A percentile compares a stretch with the other conserved stretches of the same genome.
Conservation (phyloP, 2,797 vertebrate species). For the Melanotaenia parkinsoni region DNA sequence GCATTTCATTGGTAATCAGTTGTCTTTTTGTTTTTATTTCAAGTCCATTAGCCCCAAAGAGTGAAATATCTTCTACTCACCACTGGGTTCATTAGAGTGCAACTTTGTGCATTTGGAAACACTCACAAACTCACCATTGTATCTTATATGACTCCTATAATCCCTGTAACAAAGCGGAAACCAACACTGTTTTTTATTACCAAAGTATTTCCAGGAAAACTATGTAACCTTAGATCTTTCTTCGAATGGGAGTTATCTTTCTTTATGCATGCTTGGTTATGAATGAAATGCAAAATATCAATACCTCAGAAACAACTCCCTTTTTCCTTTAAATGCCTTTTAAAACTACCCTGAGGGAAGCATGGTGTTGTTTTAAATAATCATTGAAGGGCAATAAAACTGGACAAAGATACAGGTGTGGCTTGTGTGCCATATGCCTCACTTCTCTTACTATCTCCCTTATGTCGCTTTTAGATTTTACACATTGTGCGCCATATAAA, state of each 20-base stretch:
- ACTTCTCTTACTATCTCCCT: background rate
- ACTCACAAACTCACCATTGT: background rate
- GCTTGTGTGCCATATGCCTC: background rate
- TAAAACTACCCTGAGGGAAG: background rate
- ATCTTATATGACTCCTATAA: background rate
- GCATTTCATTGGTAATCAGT: background rate
- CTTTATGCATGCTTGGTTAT: background rate
- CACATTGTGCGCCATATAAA: background rate
- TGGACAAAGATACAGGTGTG: background rate
- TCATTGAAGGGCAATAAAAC: constrained; percentile 4
- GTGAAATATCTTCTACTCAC: background rate
- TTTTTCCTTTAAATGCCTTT: background rate
- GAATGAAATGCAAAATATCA: background rate
- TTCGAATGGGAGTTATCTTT: background rate
- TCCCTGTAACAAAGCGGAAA: background rate
- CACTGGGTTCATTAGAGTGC: background rate
- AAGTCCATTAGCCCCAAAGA: background rate
- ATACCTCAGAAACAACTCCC: background rate
- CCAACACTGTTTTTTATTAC: background rate
- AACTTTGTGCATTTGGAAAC: constrained; percentile 2
- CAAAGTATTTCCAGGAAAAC: background rate
- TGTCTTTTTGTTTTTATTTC: no score
- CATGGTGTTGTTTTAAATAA: constrained; percentile 4
- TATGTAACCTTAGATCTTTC: background rate
- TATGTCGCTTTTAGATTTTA: background rate